phyloP scores from a whole-genome alignment of 2,113 vertebrate genomes.

The Sphyrna mokarran region DNA sequence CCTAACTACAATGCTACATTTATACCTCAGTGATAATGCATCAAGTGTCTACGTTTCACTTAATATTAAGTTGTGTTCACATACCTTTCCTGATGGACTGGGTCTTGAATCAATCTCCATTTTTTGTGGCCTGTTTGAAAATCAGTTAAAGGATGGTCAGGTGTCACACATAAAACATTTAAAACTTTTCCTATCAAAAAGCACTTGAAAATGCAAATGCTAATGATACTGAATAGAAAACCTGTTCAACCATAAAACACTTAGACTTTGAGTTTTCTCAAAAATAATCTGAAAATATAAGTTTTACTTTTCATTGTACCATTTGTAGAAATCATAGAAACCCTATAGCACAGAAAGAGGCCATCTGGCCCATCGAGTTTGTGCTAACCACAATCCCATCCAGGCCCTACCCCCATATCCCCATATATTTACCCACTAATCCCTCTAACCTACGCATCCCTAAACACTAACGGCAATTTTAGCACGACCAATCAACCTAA shows the following conservation, averaged over 20 bases:
- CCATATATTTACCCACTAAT: too few relatives aligned
- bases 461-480: too few relatives aligned
- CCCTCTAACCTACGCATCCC: too few relatives aligned
- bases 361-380: too few relatives aligned
- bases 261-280: background rate
- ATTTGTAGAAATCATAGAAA: too few relatives aligned
- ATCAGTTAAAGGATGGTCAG: background rate
- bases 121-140: constrained; percentile 7
- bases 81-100: constrained; percentile 3
- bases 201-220: background rate
- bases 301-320: background rate
- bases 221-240: background rate
- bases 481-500: too few relatives aligned
- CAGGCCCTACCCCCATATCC: too few relatives aligned
- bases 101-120: constrained; percentile 31
- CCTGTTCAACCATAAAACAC: background rate
- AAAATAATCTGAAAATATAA: background rate
- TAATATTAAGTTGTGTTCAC: background rate
- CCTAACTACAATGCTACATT: background rate
- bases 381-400: too few relatives aligned
- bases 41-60: background rate
- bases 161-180: background rate
- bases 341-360: too few relatives aligned
- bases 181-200: background rate
- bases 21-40: background rate